Evolutionary conservation across 1,140 invertebrate genomes (phyloP).

Genomic region (Brachionus plicatilis): DNA sequence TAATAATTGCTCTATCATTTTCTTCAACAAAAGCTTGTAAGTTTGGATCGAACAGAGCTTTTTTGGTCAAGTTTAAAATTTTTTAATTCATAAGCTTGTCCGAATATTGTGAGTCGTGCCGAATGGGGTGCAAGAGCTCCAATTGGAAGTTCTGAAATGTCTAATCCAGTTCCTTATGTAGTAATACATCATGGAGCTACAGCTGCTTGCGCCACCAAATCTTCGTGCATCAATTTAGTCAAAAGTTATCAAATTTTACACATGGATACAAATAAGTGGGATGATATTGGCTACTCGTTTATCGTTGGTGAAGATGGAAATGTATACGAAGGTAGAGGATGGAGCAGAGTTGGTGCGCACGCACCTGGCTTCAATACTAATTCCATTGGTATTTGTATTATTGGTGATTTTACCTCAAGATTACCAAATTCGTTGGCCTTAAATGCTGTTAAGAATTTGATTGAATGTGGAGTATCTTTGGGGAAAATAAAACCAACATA

Average conservation of each 20-base stretch:
- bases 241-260: constrained; percentile 65
- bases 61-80: neutral
- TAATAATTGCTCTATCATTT: neutral
- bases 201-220: constrained; percentile 42
- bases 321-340: constrained; percentile 45
- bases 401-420: constrained; percentile 57
- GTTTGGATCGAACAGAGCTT: no score
- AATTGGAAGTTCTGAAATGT: constrained; percentile 39
- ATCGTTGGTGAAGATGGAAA: constrained; percentile 46
- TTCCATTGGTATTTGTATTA: constrained; percentile 63
- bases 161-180: constrained; percentile 64
- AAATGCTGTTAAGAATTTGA: constrained; percentile 43
- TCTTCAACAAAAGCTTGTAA: neutral
- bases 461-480: constrained; percentile 43
- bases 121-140: constrained; percentile 44
- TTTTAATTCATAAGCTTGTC: constrained; percentile 21
- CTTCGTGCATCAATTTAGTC: constrained; percentile 42
- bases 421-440: constrained; percentile 44
- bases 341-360: constrained; percentile 62
- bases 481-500: constrained; percentile 43
- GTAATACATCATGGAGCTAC: constrained; percentile 57
- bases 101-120: constrained; percentile 41
- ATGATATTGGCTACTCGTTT: constrained; percentile 47
- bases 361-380: constrained; percentile 63
- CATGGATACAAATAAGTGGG: constrained; percentile 59